Evolutionary conservation across 2,797 vertebrate genomes (phyloP), one percentile per base, ranked within the genome.

Genomic region (Hemibagrus guttatus): DNA sequence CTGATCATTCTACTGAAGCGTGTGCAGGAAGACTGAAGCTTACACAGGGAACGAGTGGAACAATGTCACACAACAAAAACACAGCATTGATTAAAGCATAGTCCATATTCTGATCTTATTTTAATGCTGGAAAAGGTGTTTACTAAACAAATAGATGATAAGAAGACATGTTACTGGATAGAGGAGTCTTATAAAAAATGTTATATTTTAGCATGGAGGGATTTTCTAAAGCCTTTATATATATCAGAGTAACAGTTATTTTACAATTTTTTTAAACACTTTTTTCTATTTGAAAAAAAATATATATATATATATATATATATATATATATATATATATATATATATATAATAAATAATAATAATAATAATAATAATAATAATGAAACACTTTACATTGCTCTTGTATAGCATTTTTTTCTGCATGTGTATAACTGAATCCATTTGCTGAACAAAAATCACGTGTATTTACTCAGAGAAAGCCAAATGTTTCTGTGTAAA

Each of bases 151-250:
- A 75, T 52, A 49, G 9, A 75, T 16, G 11, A 75, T 8, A 28
- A 54, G 16, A n/a, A 54, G n/a, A 31, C 2, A 66, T 28, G 28
- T 28, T 28, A 66, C 4, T 52, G 28, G 19, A 54, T 54, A 6
- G 74, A 54, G 42, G 35, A 39, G 9, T 49, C 8, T 8, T 49
- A 49, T 39, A 49, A 8, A 49, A 49, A 49, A 49, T 8, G 46
- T 64, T 3, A 39, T 39, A 23, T 81, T 63, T 64, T 49, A 23
- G 76, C 28, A 12, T 80, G 56, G n/a, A 59, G 76, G 8, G 12
- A 16, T 74, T 84, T 75, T 72, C 35, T 31, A 84, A 49, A 81
- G 49, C 11, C 21, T 83, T 66, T 78, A 64, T 16, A 64, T 16
- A 28, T 26, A 11, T 76, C 35, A 14, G 17, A 84, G 17, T 64